These are phyloP conservation scores for Drosophila mercatorum DNA, from an alignment of 2,888 invertebrate species.

Conservation along the genomic window DNA sequence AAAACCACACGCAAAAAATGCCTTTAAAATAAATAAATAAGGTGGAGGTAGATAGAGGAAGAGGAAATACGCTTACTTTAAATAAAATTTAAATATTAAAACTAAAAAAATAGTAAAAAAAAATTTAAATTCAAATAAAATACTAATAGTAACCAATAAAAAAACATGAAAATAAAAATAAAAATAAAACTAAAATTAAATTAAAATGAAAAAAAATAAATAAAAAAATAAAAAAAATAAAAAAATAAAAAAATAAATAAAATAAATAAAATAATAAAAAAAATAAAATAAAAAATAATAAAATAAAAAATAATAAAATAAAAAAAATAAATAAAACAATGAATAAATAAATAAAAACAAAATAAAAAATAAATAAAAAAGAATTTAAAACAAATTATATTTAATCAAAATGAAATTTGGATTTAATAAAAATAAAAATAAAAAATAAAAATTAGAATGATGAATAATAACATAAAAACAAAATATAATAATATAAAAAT, in stretches of 20 bases:
- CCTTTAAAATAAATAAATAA: conserved; percentile 1
- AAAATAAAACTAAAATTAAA: not conserved
- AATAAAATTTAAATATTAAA: too few relatives aligned
- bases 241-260: not conserved
- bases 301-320: not conserved
- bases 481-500: too few relatives aligned
- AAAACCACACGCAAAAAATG: conserved; percentile 40
- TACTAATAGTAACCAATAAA: not conserved
- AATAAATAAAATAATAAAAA: too few relatives aligned
- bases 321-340: too few relatives aligned
- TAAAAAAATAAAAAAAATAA: not conserved
- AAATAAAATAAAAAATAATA: too few relatives aligned
- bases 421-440: not conserved
- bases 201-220: not conserved
- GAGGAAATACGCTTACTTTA: conserved; percentile 21
- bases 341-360: too few relatives aligned
- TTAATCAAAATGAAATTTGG: not conserved
- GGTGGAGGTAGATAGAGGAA: conserved; percentile 1
- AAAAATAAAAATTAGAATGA: not conserved
- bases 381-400: too few relatives aligned
- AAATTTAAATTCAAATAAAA: not conserved
- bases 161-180: not conserved
- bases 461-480: too few relatives aligned
- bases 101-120: too few relatives aligned
- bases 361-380: not conserved